Evolutionary conservation across 2,113 vertebrate species (phyloP).

Genomic region (Spheniscus mendiculus): DNA sequence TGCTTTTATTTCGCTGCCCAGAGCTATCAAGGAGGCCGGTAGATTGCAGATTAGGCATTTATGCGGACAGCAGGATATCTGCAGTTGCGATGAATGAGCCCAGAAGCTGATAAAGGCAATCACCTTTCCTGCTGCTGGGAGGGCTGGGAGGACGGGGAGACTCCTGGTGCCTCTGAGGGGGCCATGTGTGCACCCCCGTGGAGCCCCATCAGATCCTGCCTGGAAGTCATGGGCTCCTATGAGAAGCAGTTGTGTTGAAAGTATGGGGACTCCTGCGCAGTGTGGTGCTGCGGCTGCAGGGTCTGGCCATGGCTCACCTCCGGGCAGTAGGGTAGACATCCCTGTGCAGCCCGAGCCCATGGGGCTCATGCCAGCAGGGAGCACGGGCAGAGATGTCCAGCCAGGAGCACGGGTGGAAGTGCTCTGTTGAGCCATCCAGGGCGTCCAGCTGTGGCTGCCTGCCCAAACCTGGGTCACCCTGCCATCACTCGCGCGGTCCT

Average conservation of each 20-base stretch:
- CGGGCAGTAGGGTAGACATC: fast-evolving
- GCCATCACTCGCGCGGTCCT: fast-evolving
- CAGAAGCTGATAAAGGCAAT: background rate
- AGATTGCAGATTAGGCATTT: background rate
- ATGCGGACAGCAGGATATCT: background rate
- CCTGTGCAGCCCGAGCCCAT: fast-evolving
- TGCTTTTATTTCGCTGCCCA: background rate
- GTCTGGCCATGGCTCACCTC: background rate
- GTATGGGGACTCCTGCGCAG: fast-evolving
- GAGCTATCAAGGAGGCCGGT: background rate
- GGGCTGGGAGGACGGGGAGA: background rate
- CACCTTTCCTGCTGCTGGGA: background rate
- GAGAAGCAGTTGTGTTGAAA: background rate
- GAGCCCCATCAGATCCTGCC: background rate
- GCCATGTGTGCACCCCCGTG: fast-evolving
- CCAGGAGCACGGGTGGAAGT: background rate
- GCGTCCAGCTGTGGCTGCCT: background rate
- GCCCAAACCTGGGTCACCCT: background rate
- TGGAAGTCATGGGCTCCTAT: fast-evolving
- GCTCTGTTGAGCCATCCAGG: background rate
- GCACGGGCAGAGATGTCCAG: background rate
- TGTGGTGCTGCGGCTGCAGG: background rate
- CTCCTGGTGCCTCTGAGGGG: background rate
- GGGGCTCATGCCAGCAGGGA: too few species aligned
- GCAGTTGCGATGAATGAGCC: background rate